Evolutionary conservation across 35 echinoderm and acorn worm genomes (phyloP).

Genomic region (Nesometra sesokonis): DNA sequence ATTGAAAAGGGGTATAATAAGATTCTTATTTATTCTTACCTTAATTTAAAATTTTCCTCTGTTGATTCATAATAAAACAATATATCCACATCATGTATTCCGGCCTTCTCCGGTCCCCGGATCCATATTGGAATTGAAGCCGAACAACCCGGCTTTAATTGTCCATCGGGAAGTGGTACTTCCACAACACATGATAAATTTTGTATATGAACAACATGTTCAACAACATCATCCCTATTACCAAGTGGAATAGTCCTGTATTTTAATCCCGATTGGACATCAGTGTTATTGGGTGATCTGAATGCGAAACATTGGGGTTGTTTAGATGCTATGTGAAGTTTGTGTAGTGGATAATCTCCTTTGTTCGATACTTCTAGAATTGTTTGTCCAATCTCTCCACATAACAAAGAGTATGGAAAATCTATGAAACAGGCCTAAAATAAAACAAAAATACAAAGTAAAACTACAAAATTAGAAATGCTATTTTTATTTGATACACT

Average conservation of each 20-base stretch:
- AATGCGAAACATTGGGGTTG: constrained; percentile 87
- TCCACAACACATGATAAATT: constrained; percentile 76
- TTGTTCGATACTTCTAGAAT: constrained; percentile 72
- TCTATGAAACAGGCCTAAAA: constrained; percentile 59
- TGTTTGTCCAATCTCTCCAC: constrained; percentile 66
- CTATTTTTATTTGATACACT: no score
- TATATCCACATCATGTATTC: constrained; percentile 85
- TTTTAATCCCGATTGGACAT: constrained; percentile 35
- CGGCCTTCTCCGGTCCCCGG: constrained; percentile 71
- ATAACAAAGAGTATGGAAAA: constrained; percentile 72
- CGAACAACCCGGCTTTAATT: constrained; percentile 43
- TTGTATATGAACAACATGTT: constrained; percentile 44
- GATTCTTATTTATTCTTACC: constrained; percentile 21
- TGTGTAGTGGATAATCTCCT: constrained; percentile 58
- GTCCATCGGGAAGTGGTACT: constrained; percentile 54
- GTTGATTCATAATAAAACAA: constrained; percentile 86
- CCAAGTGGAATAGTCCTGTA: constrained; percentile 54
- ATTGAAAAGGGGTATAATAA: no score
- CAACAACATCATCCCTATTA: constrained; percentile 9
- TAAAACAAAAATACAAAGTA: neutral
- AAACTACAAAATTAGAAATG: neutral
- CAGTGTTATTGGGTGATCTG: constrained; percentile 36
- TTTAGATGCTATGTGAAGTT: constrained; percentile 59
- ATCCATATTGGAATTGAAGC: constrained; percentile 74
- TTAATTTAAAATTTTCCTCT: constrained; percentile 86